phyloP scores from a whole-genome alignment of 2,888 invertebrate genomes.

The Drosophila bunnanda region DNA sequence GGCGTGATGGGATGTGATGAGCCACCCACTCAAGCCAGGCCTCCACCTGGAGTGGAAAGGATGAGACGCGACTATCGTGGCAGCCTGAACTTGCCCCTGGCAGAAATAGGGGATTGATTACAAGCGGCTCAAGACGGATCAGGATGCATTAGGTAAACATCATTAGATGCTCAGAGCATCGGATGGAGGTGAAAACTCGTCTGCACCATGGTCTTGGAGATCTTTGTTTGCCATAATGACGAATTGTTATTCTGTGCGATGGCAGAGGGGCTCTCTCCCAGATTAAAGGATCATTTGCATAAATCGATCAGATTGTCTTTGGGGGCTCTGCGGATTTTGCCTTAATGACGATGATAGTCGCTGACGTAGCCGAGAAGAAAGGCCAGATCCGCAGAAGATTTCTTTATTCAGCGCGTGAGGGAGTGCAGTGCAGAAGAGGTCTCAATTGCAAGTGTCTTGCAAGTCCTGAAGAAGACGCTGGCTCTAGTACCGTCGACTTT shows the following conservation, averaged over 20 bases:
- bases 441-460: conserved; percentile 15
- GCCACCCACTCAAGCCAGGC: conserved; percentile 60
- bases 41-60: conserved; percentile 16
- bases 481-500: conserved; percentile 11
- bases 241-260: conserved; percentile 40
- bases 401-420: neutral
- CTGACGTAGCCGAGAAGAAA: neutral
- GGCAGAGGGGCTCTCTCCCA: conserved; percentile 10
- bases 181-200: conserved; percentile 37
- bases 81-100: conserved; percentile 67
- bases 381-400: conserved; percentile 4
- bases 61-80: conserved; percentile 28
- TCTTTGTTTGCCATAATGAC: conserved; percentile 51
- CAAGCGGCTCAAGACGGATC: conserved; percentile 36
- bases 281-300: conserved; percentile 46
- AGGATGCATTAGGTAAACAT: conserved; percentile 56
- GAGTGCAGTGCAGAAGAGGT: conserved; percentile 1
- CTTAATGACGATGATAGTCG: conserved; percentile 25
- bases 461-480: neutral
- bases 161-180: conserved; percentile 29
- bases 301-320: conserved; percentile 39
- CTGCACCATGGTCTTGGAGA: neutral
- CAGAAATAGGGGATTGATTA: conserved; percentile 39
- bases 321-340: conserved; percentile 16
- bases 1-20: conserved; percentile 21